A percentile compares a stretch with the other conserved stretches of the same genome.
phyloP scores from a whole-genome alignment of 2,797 vertebrate genomes.

The Cryptoprocta ferox region DNA sequence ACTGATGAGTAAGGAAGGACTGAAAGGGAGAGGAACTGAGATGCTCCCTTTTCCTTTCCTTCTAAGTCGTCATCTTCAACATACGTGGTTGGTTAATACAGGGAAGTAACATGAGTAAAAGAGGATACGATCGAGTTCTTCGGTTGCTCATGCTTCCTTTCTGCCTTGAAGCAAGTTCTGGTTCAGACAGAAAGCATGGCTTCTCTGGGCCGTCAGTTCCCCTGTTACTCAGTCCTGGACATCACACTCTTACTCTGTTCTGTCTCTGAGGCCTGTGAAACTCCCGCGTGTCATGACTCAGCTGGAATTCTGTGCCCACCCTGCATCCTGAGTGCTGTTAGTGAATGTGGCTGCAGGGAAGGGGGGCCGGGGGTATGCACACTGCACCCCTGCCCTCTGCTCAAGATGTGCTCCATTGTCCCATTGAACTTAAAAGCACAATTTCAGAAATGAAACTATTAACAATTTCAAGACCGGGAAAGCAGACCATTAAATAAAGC shows the following conservation, averaged over 20 bases:
- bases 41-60: background rate
- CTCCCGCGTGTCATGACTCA: too few species aligned
- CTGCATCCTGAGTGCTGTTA: background rate
- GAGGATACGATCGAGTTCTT: background rate
- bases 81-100: background rate
- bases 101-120: background rate
- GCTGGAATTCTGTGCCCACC: background rate
- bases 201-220: background rate
- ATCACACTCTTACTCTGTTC: background rate
- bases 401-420: background rate
- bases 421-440: background rate
- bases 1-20: background rate
- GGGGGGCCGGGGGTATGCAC: rapidly evolving
- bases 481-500: background rate
- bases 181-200: background rate
- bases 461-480: background rate
- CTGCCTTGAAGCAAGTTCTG: background rate
- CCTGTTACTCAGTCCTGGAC: rapidly evolving
- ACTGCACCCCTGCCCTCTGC: background rate
- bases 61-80: background rate
- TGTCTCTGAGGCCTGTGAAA: background rate
- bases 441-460: background rate
- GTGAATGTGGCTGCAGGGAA: background rate
- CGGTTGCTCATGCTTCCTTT: background rate
- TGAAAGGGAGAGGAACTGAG: background rate